Evolutionary conservation across 2,888 invertebrate species (phyloP).

Genomic region (Archips crataeganus): DNA sequence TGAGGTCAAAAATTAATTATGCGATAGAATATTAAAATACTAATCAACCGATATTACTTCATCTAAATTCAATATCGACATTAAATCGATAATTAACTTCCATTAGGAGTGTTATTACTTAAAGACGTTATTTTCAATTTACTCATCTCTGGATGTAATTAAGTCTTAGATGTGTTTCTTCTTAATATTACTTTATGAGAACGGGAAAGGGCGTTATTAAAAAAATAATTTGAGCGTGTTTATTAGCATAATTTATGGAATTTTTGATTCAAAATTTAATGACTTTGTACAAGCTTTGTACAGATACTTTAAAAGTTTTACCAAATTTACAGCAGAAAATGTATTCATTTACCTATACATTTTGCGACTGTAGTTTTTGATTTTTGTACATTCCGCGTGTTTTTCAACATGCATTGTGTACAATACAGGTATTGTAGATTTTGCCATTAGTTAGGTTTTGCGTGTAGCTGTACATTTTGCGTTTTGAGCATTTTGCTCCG

Average conservation of each 20-base stretch:
- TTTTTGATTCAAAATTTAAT: too few species aligned
- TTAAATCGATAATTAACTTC: slow-evolving; percentile 21
- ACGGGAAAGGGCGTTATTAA: neutral
- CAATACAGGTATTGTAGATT: too few species aligned
- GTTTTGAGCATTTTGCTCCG: too few species aligned
- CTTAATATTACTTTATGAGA: slow-evolving; percentile 1
- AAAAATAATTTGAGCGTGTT: neutral
- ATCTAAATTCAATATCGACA: slow-evolving; percentile 32
- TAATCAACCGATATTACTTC: slow-evolving; percentile 37
- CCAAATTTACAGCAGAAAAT: too few species aligned
- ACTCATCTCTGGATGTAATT: slow-evolving; percentile 21
- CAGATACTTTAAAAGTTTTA: too few species aligned
- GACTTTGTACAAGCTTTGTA: too few species aligned
- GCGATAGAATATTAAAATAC: slow-evolving; percentile 31
- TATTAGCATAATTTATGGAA: neutral
- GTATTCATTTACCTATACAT: too few species aligned
- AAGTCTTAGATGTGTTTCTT: neutral
- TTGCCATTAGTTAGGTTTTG: too few species aligned
- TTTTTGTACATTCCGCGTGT: too few species aligned
- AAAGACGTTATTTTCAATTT: slow-evolving; percentile 20
- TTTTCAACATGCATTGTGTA: too few species aligned
- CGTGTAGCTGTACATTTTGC: too few species aligned
- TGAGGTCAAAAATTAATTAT: slow-evolving; percentile 24
- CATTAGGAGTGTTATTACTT: slow-evolving; percentile 26
- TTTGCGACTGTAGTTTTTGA: too few species aligned